Percentiles rank a stretch among this genome's conserved stretches.
phyloP scores from a whole-genome alignment of 2,888 invertebrate genomes.

The Hedya salicella region DNA sequence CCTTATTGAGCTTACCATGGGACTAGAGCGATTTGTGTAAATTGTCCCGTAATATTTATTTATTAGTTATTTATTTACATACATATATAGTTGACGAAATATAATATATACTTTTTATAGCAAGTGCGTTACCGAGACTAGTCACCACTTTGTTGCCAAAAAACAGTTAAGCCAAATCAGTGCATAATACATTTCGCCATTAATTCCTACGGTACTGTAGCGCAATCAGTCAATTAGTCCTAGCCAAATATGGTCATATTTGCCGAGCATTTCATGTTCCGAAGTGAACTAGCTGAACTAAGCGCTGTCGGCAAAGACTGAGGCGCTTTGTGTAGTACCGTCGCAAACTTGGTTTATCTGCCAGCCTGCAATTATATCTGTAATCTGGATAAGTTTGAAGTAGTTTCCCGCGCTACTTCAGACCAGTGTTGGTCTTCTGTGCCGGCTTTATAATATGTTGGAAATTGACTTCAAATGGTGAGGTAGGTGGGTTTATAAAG shows the following conservation, averaged over 20 bases:
- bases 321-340: constrained; percentile 18
- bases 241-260: neutral
- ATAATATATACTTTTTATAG: too few relatives aligned
- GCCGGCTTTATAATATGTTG: neutral
- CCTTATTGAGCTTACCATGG: too few relatives aligned
- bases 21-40: too few relatives aligned
- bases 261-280: neutral
- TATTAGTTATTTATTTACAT: too few relatives aligned
- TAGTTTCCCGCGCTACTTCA: constrained; percentile 8
- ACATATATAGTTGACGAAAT: too few relatives aligned
- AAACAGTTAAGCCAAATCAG: too few relatives aligned
- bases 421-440: neutral
- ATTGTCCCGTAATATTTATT: too few relatives aligned
- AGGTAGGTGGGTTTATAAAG: neutral
- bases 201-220: too few relatives aligned
- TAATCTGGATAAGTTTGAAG: constrained; percentile 30
- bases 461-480: neutral
- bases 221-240: too few relatives aligned
- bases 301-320: neutral
- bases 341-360: constrained; percentile 18
- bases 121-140: too few relatives aligned
- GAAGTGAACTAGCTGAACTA: neutral
- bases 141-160: too few relatives aligned
- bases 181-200: too few relatives aligned
- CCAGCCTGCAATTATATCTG: constrained; percentile 20